phyloP scores from a whole-genome alignment of 2,113 vertebrate species.

The Shinisaurus crocodilurus region DNA sequence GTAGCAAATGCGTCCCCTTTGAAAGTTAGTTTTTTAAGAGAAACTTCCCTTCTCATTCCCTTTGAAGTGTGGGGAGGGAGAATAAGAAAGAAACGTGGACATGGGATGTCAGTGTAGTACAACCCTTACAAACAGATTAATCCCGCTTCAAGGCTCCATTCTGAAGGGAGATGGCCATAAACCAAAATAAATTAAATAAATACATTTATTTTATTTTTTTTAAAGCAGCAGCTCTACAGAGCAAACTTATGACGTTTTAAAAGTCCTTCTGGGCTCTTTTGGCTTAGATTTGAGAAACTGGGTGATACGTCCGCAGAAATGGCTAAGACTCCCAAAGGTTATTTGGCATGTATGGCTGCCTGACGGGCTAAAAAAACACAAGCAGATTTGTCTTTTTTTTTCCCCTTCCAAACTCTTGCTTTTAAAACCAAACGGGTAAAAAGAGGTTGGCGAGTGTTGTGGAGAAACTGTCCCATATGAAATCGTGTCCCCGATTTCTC shows the following conservation, averaged over 20 bases:
- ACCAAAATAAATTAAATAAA: background rate
- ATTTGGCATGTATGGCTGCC: constrained; percentile 1
- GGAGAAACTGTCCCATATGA: background rate
- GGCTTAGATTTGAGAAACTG: constrained; percentile 14
- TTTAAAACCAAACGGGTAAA: background rate
- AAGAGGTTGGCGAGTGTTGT: background rate
- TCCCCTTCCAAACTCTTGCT: background rate
- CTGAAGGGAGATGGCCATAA: background rate
- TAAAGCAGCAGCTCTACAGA: constrained; percentile 30
- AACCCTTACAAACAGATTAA: background rate
- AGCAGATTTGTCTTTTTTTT: background rate
- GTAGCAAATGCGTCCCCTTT: constrained; percentile 11
- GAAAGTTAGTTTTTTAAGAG: constrained; percentile 3
- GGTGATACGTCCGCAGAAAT: background rate
- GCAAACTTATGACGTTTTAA: constrained; percentile 2
- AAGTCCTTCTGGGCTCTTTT: constrained; percentile 3
- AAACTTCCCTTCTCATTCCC: background rate
- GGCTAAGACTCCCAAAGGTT: background rate
- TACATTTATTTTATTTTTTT: too few species aligned
- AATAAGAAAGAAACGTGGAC: background rate
- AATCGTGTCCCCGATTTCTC: background rate
- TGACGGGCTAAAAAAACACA: background rate
- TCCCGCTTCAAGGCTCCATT: constrained; percentile 5
- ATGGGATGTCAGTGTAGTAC: background rate
- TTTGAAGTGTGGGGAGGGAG: background rate